Percentiles rank a stretch among this genome's conserved stretches.
Conservation (phyloP, 2,888 invertebrate species). For the Ligdia adustata region DNA sequence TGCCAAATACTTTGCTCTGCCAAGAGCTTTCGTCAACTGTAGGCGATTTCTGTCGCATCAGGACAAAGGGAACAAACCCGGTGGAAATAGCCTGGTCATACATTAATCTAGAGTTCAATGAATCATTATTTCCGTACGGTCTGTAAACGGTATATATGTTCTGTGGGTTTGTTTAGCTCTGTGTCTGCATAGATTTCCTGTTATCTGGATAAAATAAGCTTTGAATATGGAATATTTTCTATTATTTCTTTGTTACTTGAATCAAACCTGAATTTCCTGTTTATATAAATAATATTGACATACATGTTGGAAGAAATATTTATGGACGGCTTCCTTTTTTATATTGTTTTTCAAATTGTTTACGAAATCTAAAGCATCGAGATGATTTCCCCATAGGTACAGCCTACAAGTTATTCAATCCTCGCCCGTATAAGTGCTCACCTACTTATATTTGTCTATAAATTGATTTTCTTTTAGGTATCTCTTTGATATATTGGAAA, state of each 20-base stretch:
- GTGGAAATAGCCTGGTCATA: conserved; percentile 51
- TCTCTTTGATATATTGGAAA: too few relatives aligned
- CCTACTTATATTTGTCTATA: too few relatives aligned
- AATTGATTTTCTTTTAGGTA: too few relatives aligned
- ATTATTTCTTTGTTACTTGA: not conserved
- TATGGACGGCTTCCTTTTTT: not conserved
- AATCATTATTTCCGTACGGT: conserved; percentile 44
- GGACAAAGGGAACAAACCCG: conserved; percentile 51
- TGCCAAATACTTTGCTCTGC: conserved; percentile 72
- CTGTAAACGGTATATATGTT: conserved; percentile 1
- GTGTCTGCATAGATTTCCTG: conserved; percentile 34
- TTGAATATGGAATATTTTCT: not conserved
- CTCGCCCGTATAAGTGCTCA: too few relatives aligned
- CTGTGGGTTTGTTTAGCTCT: conserved; percentile 34
- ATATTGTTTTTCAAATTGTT: conserved; percentile 4
- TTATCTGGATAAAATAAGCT: conserved; percentile 34
- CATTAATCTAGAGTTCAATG: conserved; percentile 52
- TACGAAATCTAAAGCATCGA: not conserved
- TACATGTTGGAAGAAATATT: not conserved
- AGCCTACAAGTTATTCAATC: not conserved
- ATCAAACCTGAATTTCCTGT: too few relatives aligned
- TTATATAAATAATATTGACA: not conserved
- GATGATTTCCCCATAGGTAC: conserved; percentile 3
- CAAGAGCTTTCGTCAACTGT: conserved; percentile 57
- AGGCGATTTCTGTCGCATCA: conserved; percentile 49